Conservation (phyloP, 2,888 invertebrate species). For the Thymelicus lineola region DNA sequence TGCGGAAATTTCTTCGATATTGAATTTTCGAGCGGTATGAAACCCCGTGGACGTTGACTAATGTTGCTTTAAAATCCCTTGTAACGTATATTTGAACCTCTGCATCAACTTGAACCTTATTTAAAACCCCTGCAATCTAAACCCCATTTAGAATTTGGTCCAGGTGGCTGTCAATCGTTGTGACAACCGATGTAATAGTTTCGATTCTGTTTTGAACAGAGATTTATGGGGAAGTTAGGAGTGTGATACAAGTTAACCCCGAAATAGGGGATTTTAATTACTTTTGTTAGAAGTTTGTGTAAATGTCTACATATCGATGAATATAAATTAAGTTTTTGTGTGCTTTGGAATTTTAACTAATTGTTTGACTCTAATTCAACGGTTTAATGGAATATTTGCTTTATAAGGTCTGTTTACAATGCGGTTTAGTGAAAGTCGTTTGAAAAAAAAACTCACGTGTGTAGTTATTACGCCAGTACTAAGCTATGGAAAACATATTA, state of each 20-base stretch:
- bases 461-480: too few species aligned
- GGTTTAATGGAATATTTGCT: not conserved
- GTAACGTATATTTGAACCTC: constrained; percentile 13
- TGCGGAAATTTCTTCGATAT: constrained; percentile 30
- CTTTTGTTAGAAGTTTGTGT: constrained; percentile 1
- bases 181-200: constrained; percentile 20
- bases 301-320: constrained; percentile 3
- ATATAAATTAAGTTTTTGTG: not conserved
- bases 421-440: not conserved
- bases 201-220: constrained; percentile 9
- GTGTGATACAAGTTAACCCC: constrained; percentile 13
- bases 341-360: not conserved
- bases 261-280: constrained; percentile 21
- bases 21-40: constrained; percentile 34
- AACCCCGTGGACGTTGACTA: constrained; percentile 32
- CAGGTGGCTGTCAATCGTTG: constrained; percentile 29
- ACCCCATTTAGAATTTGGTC: constrained; percentile 20
- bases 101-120: constrained; percentile 19
- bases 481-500: too few species aligned
- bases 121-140: constrained; percentile 29
- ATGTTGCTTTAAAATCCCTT: constrained; percentile 31
- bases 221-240: constrained; percentile 24
- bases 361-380: not conserved
- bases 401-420: not conserved
- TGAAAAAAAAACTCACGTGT: too few species aligned